Evolutionary conservation across 2,888 invertebrate genomes (phyloP).

Genomic region (Tenthredo mesomela): DNA sequence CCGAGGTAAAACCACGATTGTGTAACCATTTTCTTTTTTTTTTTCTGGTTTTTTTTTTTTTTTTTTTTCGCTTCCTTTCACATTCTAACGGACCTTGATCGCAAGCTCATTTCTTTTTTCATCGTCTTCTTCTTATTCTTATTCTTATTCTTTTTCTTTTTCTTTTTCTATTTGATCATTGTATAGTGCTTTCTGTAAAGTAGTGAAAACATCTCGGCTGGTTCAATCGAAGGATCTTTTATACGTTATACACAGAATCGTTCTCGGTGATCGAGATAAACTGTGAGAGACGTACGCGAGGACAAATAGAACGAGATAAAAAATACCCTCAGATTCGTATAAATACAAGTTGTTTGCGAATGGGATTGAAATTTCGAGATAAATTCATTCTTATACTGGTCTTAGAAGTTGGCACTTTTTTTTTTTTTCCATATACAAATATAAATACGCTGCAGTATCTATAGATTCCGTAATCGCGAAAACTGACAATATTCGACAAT

Average conservation of each 20-base stretch:
- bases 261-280: background rate
- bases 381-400: background rate
- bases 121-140: background rate
- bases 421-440: background rate
- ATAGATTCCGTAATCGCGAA: too few species aligned
- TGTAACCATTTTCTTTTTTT: background rate
- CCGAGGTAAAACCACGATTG: slow-evolving; percentile 14
- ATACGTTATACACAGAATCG: background rate
- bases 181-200: background rate
- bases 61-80: too few species aligned
- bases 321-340: background rate
- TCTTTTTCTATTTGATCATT: too few species aligned
- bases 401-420: background rate
- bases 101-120: background rate
- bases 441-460: background rate
- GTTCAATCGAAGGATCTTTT: background rate
- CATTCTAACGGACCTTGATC: background rate
- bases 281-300: background rate
- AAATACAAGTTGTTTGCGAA: background rate
- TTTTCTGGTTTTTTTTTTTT: too few species aligned
- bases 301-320: background rate
- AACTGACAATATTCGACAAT: background rate
- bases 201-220: background rate
- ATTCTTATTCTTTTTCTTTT: background rate
- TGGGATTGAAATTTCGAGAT: background rate